Percentiles rank a stretch among this genome's conserved stretches.
Evolutionary conservation across 2,888 invertebrate genomes (phyloP).

Genomic region (Rambutsinella grinnellia): DNA sequence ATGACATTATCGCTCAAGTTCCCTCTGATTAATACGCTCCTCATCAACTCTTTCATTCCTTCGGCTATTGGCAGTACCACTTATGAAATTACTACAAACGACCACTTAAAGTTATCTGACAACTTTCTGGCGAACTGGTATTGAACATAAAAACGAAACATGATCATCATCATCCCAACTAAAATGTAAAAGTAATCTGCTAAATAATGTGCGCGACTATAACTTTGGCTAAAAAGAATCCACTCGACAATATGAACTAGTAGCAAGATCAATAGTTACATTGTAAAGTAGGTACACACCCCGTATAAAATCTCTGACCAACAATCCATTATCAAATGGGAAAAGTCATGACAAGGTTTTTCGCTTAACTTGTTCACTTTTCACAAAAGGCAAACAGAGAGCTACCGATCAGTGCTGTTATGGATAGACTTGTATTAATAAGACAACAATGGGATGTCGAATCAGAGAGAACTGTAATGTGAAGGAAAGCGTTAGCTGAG

Average conservation of each 20-base stretch:
- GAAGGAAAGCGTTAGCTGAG: neutral
- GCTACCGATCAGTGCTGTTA: too few relatives aligned
- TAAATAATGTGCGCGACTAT: constrained; percentile 36
- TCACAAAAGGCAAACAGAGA: too few relatives aligned
- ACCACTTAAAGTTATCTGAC: constrained; percentile 42
- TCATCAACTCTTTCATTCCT: neutral
- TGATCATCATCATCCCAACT: constrained; percentile 12
- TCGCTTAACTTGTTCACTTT: constrained; percentile 28
- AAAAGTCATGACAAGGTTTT: constrained; percentile 43
- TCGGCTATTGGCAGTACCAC: neutral
- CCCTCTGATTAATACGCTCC: neutral
- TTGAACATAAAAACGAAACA: constrained; percentile 26
- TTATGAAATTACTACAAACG: neutral
- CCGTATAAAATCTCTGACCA: neutral
- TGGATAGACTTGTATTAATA: neutral
- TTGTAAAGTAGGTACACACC: neutral
- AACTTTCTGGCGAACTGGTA: constrained; percentile 55
- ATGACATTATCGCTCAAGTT: too few relatives aligned
- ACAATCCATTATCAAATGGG: constrained; percentile 5
- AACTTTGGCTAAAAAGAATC: constrained; percentile 23
- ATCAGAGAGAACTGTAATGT: constrained; percentile 20
- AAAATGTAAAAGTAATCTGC: constrained; percentile 37
- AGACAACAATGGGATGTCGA: constrained; percentile 11
- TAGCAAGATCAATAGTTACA: neutral
- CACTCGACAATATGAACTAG: neutral